Base-by-base conservation (phyloP, 2,797 vertebrate species). In the Chlorospingus semifuscus region DNA sequence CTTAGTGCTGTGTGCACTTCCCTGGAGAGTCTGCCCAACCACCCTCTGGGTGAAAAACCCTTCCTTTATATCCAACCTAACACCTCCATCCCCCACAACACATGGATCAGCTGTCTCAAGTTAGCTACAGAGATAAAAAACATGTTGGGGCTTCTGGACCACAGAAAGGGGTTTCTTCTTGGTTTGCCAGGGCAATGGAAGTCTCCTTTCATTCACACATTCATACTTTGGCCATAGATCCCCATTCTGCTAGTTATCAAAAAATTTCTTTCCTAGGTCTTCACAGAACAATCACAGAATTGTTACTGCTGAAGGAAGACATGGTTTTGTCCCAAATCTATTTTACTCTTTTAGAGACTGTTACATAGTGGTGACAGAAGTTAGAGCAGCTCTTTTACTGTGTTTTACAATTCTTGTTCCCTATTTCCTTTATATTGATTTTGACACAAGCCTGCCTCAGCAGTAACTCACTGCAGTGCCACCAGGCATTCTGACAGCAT, bases 391-490 rank as follows among this genome's bases (percentile, higher is more conserved):
- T 75, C 19, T 71, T 88, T 24, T 68, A 21, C 44, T 44, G 5
- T 55, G 24, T 76, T 92, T 83, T 55, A 41, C 39, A 36, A n/a
- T 29, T 32, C 12, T 32, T 60, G 75, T 75, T 92, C 37, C 75
- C 50, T 68, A 30, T 94, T 91, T 65, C 50, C 10, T 87, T 88
- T 74, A 37, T 32, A n/a, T 64, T 42, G 26, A 53, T 85, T 89
- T 56, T 78, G 94, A 55, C 24, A 65, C 20, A 61, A 75, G 36
- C 12, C 32, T 50, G 3, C 61, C 56, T 76, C 42, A 44, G 30
- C 37, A 65, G 37, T 34, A 83, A 39, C 42, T 46, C 8, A 0
- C 24, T 61, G 64, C 74, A 11, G 44, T 70, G 74, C 70, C 32
- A 89, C 44, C 27, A 65, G 64, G 69, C 79, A 55, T 6, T 39